Evolutionary conservation across 2,888 invertebrate genomes (phyloP), one percentile per base, ranked within the genome.

Genomic region (Acrobasis consociella): DNA sequence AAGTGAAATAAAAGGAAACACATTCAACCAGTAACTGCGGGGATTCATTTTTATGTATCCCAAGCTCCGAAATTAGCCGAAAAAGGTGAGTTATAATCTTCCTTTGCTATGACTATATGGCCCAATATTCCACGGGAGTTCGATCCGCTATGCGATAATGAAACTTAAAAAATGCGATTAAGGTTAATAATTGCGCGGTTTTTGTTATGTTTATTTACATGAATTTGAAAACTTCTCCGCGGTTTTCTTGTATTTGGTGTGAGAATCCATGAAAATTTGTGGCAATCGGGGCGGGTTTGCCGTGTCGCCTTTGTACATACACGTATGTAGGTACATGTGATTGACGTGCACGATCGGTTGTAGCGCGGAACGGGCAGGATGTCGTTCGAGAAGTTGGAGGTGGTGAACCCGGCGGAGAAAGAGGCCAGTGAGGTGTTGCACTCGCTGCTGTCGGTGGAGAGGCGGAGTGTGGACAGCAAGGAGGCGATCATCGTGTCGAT

Each of bases 381-480:
- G 91, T 91, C 91, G 72, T 93, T 87, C 82, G 90, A 91, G 77
- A 93, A 93, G 86, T 94, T 94, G 94, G 93, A 94, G 79, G 93
- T 93, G 73, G 94, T 94, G 71, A 94, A 94, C 81, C 93, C 94
- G 66, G 95, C 95, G 46, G 95, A 95, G 85, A 95, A 95, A 82
- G 95, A 95, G 81, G 95, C 95, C 17, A 95, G 95, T 76, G 95
- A 95, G 85, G 95, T 95, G 52, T 86, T 95, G 62, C 95, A 95
- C 79, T 94, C 95, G 16, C 83, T 95, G 67, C 83, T 95, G 62
- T 94, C 95, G 9, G 95, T 95, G 68, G 95, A 95, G 81, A 87
- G 95, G 39, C 93, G 95, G 55, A 94, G 94, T 78, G 94, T 94
- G 74, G 93, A 93, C 77, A 93, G 92, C 77, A 93, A 93, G 72